Percentiles rank a stretch among this genome's conserved stretches.
Evolutionary conservation across 2,888 invertebrate genomes (phyloP).

Genomic region (Perdita meconis): DNA sequence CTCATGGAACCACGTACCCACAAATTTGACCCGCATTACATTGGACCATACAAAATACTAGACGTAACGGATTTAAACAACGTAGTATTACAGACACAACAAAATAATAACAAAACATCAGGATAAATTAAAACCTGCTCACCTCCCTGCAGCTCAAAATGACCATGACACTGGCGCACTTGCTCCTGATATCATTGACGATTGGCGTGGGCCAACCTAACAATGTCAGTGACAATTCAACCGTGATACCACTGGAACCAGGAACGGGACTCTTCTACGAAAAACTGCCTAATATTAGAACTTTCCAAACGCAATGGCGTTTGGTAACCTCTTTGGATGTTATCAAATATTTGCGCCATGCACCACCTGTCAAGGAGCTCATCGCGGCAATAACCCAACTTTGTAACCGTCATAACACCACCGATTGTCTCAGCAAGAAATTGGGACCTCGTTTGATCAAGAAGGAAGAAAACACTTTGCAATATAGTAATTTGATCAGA

Average conservation of each 20-base stretch:
- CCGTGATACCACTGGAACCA: background rate
- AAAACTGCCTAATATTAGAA: background rate
- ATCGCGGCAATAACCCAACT: background rate
- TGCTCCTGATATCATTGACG: background rate
- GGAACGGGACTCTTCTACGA: constrained; percentile 1
- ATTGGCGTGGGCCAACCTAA: too few relatives aligned
- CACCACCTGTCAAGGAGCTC: background rate
- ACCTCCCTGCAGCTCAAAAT: background rate
- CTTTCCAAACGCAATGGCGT: background rate
- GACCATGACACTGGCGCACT: background rate
- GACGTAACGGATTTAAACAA: background rate
- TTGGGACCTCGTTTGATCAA: background rate
- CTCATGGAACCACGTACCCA: too few relatives aligned
- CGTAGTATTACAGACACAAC: background rate
- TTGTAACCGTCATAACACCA: background rate
- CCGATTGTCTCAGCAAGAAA: background rate
- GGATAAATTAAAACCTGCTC: background rate
- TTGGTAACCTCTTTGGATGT: background rate
- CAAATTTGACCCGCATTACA: constrained; percentile 8
- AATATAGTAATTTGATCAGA: background rate
- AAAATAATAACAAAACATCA: constrained; percentile 1
- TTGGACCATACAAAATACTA: constrained; percentile 6
- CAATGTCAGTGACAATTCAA: background rate
- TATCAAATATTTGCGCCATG: background rate
- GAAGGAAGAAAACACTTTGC: background rate